Evolutionary conservation across 1,140 invertebrate species (phyloP).

Genomic region (Alviniconcha marisindica): DNA sequence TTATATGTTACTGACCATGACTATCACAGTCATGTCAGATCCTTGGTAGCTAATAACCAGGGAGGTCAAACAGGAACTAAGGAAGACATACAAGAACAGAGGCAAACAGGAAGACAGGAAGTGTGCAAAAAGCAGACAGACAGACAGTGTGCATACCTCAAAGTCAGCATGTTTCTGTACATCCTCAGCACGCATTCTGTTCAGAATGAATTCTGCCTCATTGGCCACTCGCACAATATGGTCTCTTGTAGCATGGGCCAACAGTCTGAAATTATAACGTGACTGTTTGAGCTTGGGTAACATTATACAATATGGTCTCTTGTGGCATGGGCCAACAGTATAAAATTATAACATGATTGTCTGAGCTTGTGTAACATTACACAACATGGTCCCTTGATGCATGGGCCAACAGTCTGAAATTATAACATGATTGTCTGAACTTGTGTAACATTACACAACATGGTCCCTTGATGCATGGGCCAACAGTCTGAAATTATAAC

Average conservation of each 20-base stretch:
- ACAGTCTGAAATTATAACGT: constrained; percentile 85
- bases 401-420: constrained; percentile 92
- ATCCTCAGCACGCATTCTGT: constrained; percentile 98
- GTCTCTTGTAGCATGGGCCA: constrained; percentile 99
- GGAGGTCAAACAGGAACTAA: neutral
- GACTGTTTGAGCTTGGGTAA: too few relatives aligned
- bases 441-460: too few relatives aligned
- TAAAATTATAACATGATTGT: too few relatives aligned
- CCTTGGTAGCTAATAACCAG: neutral
- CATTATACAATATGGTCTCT: constrained; percentile 99
- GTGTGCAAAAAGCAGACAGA: neutral
- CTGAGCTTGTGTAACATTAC: too few relatives aligned
- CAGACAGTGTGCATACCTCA: constrained; percentile 81
- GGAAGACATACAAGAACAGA: neutral
- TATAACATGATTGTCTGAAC: too few relatives aligned
- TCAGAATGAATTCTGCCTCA: constrained; percentile 99
- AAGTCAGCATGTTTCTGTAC: constrained; percentile 99
- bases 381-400: constrained; percentile 99
- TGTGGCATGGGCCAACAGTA: constrained; percentile 98
- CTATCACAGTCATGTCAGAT: neutral
- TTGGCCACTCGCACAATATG: constrained; percentile 99
- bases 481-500: constrained; percentile 87
- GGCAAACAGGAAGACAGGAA: neutral
- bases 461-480: constrained; percentile 99
- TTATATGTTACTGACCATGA: too few relatives aligned